Evolutionary conservation across 2,888 invertebrate genomes (phyloP).

Genomic region (Steinernema hermaphroditum): DNA sequence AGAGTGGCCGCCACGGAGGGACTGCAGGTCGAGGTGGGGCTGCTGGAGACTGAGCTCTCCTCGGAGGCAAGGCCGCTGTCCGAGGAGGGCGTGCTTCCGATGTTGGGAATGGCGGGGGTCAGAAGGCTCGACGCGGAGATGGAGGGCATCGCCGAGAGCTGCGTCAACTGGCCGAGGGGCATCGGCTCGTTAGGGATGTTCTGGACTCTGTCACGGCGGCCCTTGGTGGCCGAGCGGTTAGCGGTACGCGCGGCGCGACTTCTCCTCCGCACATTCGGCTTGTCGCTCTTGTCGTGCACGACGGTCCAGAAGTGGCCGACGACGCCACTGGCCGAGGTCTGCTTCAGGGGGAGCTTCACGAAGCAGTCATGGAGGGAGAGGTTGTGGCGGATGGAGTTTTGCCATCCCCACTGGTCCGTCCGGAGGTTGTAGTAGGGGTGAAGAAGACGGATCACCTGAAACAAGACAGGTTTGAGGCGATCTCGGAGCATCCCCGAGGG

Average conservation of each 20-base stretch:
- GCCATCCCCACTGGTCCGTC: constrained; percentile 79
- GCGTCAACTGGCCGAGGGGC: neutral
- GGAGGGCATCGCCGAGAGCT: neutral
- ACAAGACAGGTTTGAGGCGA: constrained; percentile 27
- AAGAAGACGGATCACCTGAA: constrained; percentile 63
- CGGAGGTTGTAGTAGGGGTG: constrained; percentile 64
- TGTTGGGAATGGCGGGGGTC: constrained; percentile 1
- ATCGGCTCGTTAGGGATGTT: constrained; percentile 21
- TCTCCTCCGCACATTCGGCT: constrained; percentile 53
- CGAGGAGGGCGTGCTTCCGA: constrained; percentile 21
- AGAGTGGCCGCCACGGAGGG: constrained; percentile 14
- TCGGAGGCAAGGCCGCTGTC: constrained; percentile 22
- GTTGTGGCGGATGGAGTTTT: constrained; percentile 96
- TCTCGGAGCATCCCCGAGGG: too few relatives aligned
- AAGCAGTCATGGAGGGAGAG: constrained; percentile 98
- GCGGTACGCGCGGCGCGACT: constrained; percentile 41
- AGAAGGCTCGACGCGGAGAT: neutral
- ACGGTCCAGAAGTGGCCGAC: constrained; percentile 66
- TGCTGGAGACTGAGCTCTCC: constrained; percentile 27
- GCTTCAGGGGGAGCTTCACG: constrained; percentile 78
- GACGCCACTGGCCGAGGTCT: constrained; percentile 65
- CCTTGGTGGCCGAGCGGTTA: neutral
- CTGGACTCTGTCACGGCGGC: neutral
- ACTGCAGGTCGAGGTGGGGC: constrained; percentile 26
- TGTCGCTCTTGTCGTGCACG: constrained; percentile 62